Conservation (phyloP, 1,140 invertebrate species). For the Dendroctonus valens region DNA sequence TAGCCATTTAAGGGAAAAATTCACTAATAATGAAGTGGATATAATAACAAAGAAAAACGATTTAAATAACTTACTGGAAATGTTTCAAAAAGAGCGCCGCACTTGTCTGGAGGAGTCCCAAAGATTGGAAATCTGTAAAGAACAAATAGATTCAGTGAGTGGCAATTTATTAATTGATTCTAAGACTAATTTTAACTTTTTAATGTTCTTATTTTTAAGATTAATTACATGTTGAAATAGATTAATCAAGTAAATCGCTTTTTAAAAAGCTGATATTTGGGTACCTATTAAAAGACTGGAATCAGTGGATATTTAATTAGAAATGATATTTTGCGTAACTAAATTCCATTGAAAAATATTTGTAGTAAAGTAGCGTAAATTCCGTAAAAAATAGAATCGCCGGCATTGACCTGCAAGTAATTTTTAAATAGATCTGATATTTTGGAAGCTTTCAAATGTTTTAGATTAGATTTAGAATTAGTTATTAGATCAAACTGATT, state of each 20-base stretch:
- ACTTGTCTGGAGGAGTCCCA: conserved; percentile 19
- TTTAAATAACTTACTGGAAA: conserved; percentile 23
- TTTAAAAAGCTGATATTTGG: no score
- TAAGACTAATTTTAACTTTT: background rate
- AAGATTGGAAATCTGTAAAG: conserved; percentile 27
- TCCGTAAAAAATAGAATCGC: no score
- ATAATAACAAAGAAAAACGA: conserved; percentile 27
- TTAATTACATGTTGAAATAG: no score
- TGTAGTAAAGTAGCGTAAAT: no score
- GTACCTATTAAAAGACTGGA: no score
- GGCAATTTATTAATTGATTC: background rate
- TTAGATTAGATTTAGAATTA: background rate
- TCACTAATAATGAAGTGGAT: conserved; percentile 20
- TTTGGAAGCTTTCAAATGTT: background rate
- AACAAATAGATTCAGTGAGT: conserved; percentile 33
- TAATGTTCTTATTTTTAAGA: conserved; percentile 5
- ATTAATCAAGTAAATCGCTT: no score
- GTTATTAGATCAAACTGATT: background rate
- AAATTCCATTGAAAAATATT: no score
- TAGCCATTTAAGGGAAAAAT: conserved; percentile 21
- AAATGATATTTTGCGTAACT: no score
- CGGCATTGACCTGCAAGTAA: no score
- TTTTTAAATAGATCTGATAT: no score
- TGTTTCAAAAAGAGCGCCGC: conserved; percentile 22
- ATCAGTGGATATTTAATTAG: no score